Base-by-base conservation (phyloP, 2,113 vertebrate species). In the Nothocercus julius region DNA sequence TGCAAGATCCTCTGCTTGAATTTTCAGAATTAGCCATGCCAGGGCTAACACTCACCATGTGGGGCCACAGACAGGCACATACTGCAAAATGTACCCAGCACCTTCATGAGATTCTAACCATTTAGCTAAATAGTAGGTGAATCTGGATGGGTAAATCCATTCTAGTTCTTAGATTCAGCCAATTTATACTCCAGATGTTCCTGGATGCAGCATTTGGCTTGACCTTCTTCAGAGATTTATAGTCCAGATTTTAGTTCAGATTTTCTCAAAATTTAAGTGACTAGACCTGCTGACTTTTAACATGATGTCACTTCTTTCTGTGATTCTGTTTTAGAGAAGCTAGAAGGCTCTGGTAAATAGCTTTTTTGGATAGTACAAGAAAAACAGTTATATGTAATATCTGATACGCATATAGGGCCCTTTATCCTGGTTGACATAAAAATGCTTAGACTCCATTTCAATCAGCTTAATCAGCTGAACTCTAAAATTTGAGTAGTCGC, bases 61-160 rank as follows among this genome's bases (percentile, higher is more conserved):
- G 22, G 30, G 13, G 32, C 3, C 24, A 78, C 30, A 54, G 51
- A 18, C 5, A 63, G 12, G 15, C 32, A 9, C 30, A 59, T 8
- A 1, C 19, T 63, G 11, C 5, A 70, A 24, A 72, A 40, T 36
- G 36, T 1, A 4, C 2, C 13, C 51, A 70, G 3, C 30, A 5
- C 2, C 21, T 25, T 56, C 53, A 15, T 9, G 30, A 72, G 49
- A 7, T 74, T 92, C 54, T 51, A 42, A 19, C 8, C 69, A 1
- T 40, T 80, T 61, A 88, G 51, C 40, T 19, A 19, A 87, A 3
- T n/a, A 30, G 24, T 11, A 22, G 27, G 21, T 13, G 27, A 51
- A 76, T 24, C 22, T 40, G 30, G 40, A 56, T 1, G 12, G 19
- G 19, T 5, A 47, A 85, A 7, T 17, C 1, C 66, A 62, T 82